These are phyloP conservation scores for Acleris sparsana DNA, from an alignment of 2,888 invertebrate species.

Conservation along the genomic window DNA sequence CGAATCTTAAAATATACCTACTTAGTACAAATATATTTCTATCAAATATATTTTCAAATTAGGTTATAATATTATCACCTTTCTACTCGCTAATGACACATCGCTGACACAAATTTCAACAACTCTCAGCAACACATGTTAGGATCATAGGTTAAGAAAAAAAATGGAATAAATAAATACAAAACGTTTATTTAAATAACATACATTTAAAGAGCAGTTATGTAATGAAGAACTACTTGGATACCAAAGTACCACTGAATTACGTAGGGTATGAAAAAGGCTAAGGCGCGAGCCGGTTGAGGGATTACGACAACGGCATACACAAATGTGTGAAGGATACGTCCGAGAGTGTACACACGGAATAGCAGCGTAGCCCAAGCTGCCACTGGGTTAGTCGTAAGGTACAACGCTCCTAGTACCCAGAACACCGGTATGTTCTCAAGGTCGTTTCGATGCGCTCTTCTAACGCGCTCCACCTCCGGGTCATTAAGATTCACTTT, in stretches of 20 bases:
- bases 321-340: constrained; percentile 80
- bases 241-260: constrained; percentile 37
- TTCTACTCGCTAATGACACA: no score
- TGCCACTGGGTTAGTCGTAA: constrained; percentile 72
- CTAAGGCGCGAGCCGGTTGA: constrained; percentile 56
- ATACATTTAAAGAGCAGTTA: constrained; percentile 19
- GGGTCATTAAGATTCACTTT: constrained; percentile 67
- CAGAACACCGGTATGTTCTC: constrained; percentile 84
- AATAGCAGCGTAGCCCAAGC: constrained; percentile 57
- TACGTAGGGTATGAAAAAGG: constrained; percentile 37
- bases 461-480: constrained; percentile 77
- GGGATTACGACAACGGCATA: constrained; percentile 79
- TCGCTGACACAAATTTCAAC: no score
- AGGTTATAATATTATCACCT: no score
- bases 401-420: constrained; percentile 74
- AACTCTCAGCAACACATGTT: background rate
- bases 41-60: no score
- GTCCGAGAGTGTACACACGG: constrained; percentile 68
- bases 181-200: background rate
- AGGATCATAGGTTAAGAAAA: background rate
- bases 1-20: no score
- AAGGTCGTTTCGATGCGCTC: constrained; percentile 84
- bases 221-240: constrained; percentile 32
- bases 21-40: no score
- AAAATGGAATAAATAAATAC: background rate